These are phyloP conservation scores for Lineus longissimus DNA, from an alignment of 1,140 invertebrate species.

Conservation along the genomic window DNA sequence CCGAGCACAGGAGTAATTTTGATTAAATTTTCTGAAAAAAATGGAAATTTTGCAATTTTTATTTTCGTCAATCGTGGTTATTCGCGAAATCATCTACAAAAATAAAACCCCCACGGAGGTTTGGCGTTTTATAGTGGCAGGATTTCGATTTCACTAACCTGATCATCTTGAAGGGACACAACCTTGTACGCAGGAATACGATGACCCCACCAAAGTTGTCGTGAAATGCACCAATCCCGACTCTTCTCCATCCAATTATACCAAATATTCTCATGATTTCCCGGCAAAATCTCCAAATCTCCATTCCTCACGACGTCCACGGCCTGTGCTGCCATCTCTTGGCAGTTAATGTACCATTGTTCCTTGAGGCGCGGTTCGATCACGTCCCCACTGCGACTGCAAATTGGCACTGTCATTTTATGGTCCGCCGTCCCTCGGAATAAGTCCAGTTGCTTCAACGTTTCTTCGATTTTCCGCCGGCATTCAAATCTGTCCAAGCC, in stretches of 20 bases:
- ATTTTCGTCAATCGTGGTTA: too few relatives aligned
- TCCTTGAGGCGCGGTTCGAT: slow-evolving; percentile 94
- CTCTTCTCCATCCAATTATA: slow-evolving; percentile 66
- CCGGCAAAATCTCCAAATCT: slow-evolving; percentile 32
- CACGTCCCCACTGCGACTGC: slow-evolving; percentile 91
- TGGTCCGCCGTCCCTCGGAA: slow-evolving; percentile 83
- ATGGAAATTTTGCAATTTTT: neutral
- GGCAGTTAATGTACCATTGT: slow-evolving; percentile 80
- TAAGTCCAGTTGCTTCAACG: slow-evolving; percentile 69
- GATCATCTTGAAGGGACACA: neutral
- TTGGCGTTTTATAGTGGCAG: too few relatives aligned
- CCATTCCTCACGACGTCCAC: slow-evolving; percentile 40
- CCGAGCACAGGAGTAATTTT: neutral
- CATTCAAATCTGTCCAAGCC: slow-evolving; percentile 92
- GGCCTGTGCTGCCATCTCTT: slow-evolving; percentile 61
- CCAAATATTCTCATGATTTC: slow-evolving; percentile 36
- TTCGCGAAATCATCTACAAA: too few relatives aligned
- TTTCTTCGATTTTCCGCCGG: slow-evolving; percentile 71
- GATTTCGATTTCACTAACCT: neutral
- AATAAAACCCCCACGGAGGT: too few relatives aligned
- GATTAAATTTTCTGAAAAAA: neutral
- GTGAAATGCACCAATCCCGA: slow-evolving; percentile 94
- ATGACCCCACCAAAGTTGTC: slow-evolving; percentile 99
- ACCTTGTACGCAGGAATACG: slow-evolving; percentile 85
- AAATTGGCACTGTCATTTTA: slow-evolving; percentile 93